phyloP scores from a whole-genome alignment of 1,140 invertebrate genomes.

The Kradibia gibbosae region DNA sequence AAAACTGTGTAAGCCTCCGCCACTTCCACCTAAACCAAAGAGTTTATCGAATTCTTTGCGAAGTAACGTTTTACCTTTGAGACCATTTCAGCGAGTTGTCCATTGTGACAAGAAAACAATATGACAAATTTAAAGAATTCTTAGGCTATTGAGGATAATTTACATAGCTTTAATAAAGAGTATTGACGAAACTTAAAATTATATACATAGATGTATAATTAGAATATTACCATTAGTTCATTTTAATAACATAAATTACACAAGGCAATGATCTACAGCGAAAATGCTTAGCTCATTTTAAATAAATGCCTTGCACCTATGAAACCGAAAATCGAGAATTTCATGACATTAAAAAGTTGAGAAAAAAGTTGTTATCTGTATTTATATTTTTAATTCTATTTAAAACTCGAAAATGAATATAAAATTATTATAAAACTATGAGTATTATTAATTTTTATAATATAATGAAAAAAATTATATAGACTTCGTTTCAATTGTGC shows the following conservation, averaged over 20 bases:
- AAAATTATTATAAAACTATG: slow-evolving; percentile 14
- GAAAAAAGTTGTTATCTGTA: slow-evolving; percentile 40
- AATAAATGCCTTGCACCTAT: slow-evolving; percentile 33
- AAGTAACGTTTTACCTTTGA: slow-evolving; percentile 62
- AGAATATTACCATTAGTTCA: slow-evolving; percentile 28
- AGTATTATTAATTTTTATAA: slow-evolving; percentile 50
- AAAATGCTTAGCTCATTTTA: slow-evolving; percentile 32
- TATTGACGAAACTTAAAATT: slow-evolving; percentile 24
- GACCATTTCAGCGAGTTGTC: slow-evolving; percentile 60
- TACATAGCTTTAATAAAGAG: slow-evolving; percentile 30
- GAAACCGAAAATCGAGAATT: slow-evolving; percentile 34
- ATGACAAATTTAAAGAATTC: slow-evolving; percentile 23
- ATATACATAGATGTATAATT: slow-evolving; percentile 31
- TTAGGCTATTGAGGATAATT: slow-evolving; percentile 24
- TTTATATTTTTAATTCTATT: slow-evolving; percentile 46
- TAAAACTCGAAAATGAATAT: slow-evolving; percentile 36
- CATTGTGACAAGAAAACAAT: slow-evolving; percentile 49
- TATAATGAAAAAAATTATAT: slow-evolving; percentile 48
- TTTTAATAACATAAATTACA: slow-evolving; percentile 6
- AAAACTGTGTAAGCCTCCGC: slow-evolving; percentile 68
- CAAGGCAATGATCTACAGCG: slow-evolving; percentile 9
- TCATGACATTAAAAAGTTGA: slow-evolving; percentile 38
- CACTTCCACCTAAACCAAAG: slow-evolving; percentile 71
- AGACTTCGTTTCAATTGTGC: slow-evolving; percentile 15
- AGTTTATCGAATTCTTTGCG: slow-evolving; percentile 59